phyloP scores from a whole-genome alignment of 1,140 invertebrate genomes.

The Musca domestica region DNA sequence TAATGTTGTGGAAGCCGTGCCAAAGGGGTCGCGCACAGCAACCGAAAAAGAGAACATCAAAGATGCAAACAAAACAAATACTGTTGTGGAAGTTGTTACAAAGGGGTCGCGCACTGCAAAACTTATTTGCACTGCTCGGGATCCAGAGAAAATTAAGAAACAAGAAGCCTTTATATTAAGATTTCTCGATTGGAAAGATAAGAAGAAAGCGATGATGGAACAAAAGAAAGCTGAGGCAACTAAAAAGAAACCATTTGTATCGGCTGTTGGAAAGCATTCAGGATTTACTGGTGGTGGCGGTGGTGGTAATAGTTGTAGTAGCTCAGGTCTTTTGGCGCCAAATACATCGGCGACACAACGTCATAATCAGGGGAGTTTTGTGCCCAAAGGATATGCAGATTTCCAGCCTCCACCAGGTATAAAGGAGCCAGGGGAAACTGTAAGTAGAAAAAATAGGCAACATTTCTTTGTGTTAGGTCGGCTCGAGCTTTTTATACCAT shows the following conservation, averaged over 20 bases:
- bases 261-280: not conserved
- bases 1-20: no score
- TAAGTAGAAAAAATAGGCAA: not conserved
- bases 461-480: not conserved
- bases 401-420: slow-evolving; percentile 22
- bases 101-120: not conserved
- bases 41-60: not conserved
- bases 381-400: slow-evolving; percentile 18
- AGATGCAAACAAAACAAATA: not conserved
- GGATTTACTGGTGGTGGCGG: not conserved
- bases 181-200: not conserved
- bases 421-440: not conserved
- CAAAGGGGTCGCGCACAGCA: no score
- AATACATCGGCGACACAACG: not conserved
- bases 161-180: not conserved
- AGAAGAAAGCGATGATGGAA: not conserved
- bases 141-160: not conserved
- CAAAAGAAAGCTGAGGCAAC: not conserved
- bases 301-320: no score
- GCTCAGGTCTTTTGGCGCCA: not conserved
- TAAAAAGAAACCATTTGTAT: slow-evolving; percentile 5
- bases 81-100: not conserved
- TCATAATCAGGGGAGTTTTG: slow-evolving; percentile 4
- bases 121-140: not conserved
- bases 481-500: no score